Evolutionary conservation across 2,888 invertebrate genomes (phyloP).

Genomic region (Acanthosoma haemorrhoidale): DNA sequence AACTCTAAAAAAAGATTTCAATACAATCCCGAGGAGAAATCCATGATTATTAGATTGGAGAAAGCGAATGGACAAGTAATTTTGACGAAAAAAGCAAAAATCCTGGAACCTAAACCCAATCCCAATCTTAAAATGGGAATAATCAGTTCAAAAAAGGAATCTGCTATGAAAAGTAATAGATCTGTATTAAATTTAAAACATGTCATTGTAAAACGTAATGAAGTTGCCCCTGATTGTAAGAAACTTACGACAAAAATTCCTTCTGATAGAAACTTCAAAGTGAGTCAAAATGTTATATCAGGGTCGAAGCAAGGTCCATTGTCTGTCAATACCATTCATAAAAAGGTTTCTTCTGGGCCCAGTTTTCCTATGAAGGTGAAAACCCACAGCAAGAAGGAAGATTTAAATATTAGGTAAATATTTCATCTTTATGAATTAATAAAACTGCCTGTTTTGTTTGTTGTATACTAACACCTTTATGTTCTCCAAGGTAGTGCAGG

Average conservation of each 20-base stretch:
- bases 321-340: not conserved
- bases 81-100: constrained; percentile 14
- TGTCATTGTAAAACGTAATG: not conserved
- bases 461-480: too few relatives aligned
- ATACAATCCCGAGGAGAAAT: constrained; percentile 9
- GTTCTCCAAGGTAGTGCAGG: too few relatives aligned
- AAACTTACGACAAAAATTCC: not conserved
- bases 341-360: constrained; percentile 14
- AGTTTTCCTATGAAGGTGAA: constrained; percentile 12
- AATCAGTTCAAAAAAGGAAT: not conserved
- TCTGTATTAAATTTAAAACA: not conserved
- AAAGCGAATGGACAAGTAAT: constrained; percentile 24
- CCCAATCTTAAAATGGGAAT: not conserved
- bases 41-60: constrained; percentile 8
- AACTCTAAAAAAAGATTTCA: not conserved
- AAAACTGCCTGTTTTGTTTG: too few relatives aligned
- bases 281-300: too few relatives aligned
- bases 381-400: not conserved
- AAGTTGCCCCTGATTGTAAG: not conserved
- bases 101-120: not conserved
- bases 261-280: too few relatives aligned
- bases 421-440: not conserved
- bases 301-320: too few relatives aligned
- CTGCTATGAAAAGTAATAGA: not conserved
- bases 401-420: not conserved